Base-by-base conservation (phyloP, 2,113 vertebrate genomes). In the Calonectris borealis region DNA sequence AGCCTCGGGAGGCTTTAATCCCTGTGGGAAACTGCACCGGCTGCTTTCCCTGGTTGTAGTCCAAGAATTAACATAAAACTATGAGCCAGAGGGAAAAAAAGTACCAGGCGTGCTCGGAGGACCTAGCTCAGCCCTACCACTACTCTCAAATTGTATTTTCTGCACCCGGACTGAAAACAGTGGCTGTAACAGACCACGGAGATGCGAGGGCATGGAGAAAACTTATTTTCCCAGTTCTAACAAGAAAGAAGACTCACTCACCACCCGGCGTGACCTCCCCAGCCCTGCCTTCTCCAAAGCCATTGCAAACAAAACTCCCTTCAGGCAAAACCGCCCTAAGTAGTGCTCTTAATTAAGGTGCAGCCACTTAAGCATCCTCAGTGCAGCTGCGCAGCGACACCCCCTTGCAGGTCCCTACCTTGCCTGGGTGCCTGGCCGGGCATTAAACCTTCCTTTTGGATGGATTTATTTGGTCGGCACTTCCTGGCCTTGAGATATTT, bases 131-230 rank as follows among this genome's bases (percentile, higher is more conserved):
- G 55, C 11, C 61, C n/a, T 22, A 7, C 18, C 3, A 2, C 52
- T 17, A 7, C 31, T 32, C 38, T 32, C 22, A 12, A 3, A 4
- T 10, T 7, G 16, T 12, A 5, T 38, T 48, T 73, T 42, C 40
- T 44, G 52, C 26, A 24, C 12, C 21, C 7, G 1, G 8, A 13
- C 21, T 16, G 44, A 15, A 22, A 68, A 27, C 1, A 7, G 52
- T 1, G 21, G n/a, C 70, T 57, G 0, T 2, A 36, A 13, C 13
- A 31, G 24, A 10, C 27, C 9, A 22, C 0, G 4, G 54, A 61
- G 69, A 14, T 2, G 40, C 2, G 4, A 26, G 24, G 29, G 26
- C 27, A 7, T 2, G 11, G 52, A n/a, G 16, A n/a, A 38, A 65
- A 31, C 38, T 3, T 24, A 8, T 32, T 60, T 71, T 13, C 36